These are phyloP conservation scores for Ondatra zibethicus DNA, from an alignment of 2,113 vertebrate species.

Conservation along the genomic window DNA sequence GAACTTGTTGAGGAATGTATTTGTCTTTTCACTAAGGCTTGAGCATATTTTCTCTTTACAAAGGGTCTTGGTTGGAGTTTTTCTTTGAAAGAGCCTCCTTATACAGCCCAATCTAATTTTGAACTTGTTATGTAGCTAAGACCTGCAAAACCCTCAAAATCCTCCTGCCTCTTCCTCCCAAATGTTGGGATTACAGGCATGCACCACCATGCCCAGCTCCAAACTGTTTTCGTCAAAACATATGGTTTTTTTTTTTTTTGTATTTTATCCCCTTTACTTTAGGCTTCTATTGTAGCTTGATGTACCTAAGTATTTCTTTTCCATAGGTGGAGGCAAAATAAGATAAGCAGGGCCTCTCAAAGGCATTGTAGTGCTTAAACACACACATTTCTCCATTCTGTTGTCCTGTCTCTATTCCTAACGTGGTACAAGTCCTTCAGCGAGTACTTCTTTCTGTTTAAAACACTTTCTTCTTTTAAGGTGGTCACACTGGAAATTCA, in stretches of 20 bases:
- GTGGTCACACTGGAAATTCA: background rate
- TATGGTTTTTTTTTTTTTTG: no score
- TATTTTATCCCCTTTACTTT: background rate
- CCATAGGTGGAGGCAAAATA: background rate
- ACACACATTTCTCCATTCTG: background rate
- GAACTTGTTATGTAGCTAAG: background rate
- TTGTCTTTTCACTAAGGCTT: background rate
- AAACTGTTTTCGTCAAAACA: background rate
- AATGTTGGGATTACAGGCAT: background rate
- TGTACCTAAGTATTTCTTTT: constrained; percentile 25
- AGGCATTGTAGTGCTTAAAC: background rate
- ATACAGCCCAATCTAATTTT: background rate
- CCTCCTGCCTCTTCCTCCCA: background rate
- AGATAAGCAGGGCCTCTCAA: background rate
- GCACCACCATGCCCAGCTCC: background rate
- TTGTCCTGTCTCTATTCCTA: background rate
- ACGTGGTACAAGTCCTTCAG: background rate
- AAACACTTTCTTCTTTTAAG: constrained; percentile 26
- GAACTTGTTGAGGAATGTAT: background rate
- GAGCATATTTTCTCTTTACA: background rate
- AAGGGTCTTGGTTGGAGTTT: background rate
- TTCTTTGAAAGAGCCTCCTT: background rate
- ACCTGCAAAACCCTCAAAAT: background rate
- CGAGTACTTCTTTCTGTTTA: background rate
- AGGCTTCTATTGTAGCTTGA: background rate